phyloP scores from a whole-genome alignment of 2,888 invertebrate genomes.

The Papilio protenor region DNA sequence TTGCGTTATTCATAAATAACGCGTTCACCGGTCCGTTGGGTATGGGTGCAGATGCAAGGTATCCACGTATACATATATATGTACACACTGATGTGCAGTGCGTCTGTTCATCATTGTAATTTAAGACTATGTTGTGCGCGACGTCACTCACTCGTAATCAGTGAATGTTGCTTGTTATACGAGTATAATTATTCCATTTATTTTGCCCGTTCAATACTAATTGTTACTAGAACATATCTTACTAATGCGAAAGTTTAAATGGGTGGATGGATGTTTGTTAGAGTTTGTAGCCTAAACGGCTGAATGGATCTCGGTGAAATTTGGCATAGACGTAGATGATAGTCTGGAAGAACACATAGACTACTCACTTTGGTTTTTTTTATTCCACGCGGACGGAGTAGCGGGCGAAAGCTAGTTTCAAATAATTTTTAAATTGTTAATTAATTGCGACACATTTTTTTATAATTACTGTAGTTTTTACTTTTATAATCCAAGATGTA shows the following conservation, averaged over 20 bases:
- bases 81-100: conserved; percentile 21
- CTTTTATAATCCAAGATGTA: neutral
- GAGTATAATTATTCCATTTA: conserved; percentile 26
- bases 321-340: too few relatives aligned
- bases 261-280: too few relatives aligned
- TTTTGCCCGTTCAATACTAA: neutral
- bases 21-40: conserved; percentile 16
- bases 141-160: conserved; percentile 36
- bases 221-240: neutral
- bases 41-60: conserved; percentile 15
- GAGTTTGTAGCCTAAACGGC: too few relatives aligned
- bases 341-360: too few relatives aligned
- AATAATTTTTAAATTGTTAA: too few relatives aligned
- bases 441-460: neutral
- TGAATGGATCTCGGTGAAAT: too few relatives aligned
- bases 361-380: too few relatives aligned
- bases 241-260: too few relatives aligned
- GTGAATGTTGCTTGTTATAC: conserved; percentile 20
- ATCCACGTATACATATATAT: neutral
- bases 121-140: conserved; percentile 45
- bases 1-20: conserved; percentile 41
- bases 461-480: neutral
- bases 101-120: conserved; percentile 48
- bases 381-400: too few relatives aligned
- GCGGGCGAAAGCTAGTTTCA: too few relatives aligned